Base-by-base conservation (phyloP, 2,797 vertebrate species). In the Pipistrellus pygmaeus region DNA sequence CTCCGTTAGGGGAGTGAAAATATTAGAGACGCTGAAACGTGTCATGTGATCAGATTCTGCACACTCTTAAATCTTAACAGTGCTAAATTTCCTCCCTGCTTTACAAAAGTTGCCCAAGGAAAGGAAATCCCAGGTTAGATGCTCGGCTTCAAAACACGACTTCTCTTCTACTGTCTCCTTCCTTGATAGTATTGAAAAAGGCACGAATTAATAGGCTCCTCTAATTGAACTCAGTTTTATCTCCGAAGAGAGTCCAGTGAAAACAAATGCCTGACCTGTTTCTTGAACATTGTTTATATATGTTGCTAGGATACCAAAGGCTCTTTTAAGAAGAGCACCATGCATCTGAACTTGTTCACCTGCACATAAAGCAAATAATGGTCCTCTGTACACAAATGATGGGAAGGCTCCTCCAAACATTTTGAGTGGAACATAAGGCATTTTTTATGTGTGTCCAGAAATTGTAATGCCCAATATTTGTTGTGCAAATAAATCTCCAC, bases 241-340 rank as follows among this genome's bases (percentile, higher is more conserved):
- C 88, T 95, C 81, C 0, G 14, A 96, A 93, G 87, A 91, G 84
- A 80, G 87, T 96, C 93, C 89, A 89, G 64, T 69, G 64, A 97
- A 95, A 97, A 82, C 84, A 92, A 90, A 55, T 20, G 6, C 30
- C 94, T 88, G 95, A 91, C 93, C 95, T 94, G 93, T 93, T 75
- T 57, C 80, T 95, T 93, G 88, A 93, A 95, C 57, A 51, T 81
- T 96, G 95, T 97, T 97, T 97, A 81, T 92, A 85, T 94, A 88
- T 94, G 96, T 97, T 97, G 96, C 96, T 6, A 57, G 94, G 95
- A 96, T 95, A 97, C 96, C 62, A 13, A 83, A 95, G 95, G 69
- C 95, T 95, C 93, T 94, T 96, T 97, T 92, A 87, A 84, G 95
- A 96, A 92, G 90, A 94, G 76, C 32, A 86, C 91, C 72, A 62